phyloP scores from a whole-genome alignment of 1,140 invertebrate genomes.

The Caenorhabditis inopinata region DNA sequence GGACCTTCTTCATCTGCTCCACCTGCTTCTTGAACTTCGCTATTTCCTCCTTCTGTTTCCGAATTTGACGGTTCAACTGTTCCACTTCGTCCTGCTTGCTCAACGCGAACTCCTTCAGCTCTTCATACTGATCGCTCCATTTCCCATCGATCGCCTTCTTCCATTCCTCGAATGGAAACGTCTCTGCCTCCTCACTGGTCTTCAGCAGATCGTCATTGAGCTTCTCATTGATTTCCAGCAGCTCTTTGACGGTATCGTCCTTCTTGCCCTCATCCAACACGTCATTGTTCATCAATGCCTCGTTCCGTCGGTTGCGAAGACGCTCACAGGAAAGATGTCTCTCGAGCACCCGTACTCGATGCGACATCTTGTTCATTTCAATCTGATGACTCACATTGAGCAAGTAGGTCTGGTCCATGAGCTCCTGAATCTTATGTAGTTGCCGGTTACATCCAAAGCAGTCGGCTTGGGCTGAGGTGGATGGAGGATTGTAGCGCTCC shows the following conservation, averaged over 20 bases:
- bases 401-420: background rate
- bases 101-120: background rate
- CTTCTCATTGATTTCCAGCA: background rate
- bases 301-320: too few relatives aligned
- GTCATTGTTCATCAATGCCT: too few relatives aligned
- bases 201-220: background rate
- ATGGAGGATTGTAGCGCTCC: conserved; percentile 6
- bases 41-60: too few relatives aligned
- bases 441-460: background rate
- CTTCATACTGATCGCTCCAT: background rate
- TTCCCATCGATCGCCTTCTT: background rate
- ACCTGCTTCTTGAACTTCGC: too few relatives aligned
- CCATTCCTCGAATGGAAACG: background rate
- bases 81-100: background rate
- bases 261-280: too few relatives aligned
- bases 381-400: background rate
- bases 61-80: too few relatives aligned
- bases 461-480: background rate
- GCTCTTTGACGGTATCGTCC: background rate
- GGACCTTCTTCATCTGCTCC: too few relatives aligned
- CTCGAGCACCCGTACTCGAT: background rate
- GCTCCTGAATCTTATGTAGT: background rate
- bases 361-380: background rate
- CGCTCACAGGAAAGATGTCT: too few relatives aligned
- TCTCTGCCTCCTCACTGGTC: too few relatives aligned